Evolutionary conservation across 2,113 vertebrate genomes (phyloP).

Genomic region (Nesoenas mayeri): DNA sequence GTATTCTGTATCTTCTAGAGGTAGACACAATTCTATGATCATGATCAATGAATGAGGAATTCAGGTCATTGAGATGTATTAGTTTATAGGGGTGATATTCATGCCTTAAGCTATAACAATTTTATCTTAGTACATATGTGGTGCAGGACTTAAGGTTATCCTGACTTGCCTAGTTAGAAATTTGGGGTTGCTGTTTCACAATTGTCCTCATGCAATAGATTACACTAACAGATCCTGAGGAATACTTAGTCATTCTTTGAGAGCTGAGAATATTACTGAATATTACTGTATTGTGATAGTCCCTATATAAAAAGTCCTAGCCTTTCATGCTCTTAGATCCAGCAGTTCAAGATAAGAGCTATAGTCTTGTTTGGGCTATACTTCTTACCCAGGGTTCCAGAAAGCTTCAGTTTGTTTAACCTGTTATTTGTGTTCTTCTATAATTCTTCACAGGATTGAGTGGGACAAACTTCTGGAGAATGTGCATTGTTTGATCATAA

Average conservation of each 20-base stretch:
- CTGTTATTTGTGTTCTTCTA: background rate
- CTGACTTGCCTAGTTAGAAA: background rate
- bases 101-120: background rate
- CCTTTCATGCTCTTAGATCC: background rate
- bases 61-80: background rate
- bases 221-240: background rate
- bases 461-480: conserved; percentile 99
- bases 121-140: background rate
- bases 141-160: background rate
- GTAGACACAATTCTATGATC: background rate
- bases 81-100: background rate
- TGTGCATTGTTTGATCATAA: conserved; percentile 99
- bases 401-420: background rate
- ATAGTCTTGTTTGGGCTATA: background rate
- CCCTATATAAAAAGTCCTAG: background rate
- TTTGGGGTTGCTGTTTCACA: background rate
- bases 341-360: background rate
- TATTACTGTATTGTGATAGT: background rate
- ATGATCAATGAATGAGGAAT: background rate
- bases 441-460: conserved; percentile 85
- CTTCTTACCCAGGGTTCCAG: background rate
- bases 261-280: background rate
- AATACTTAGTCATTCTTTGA: background rate
- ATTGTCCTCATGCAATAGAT: background rate
- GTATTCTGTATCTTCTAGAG: background rate